These are phyloP conservation scores for Micromesistius poutassou DNA, from an alignment of 2,797 vertebrate species.

Conservation along the genomic window DNA sequence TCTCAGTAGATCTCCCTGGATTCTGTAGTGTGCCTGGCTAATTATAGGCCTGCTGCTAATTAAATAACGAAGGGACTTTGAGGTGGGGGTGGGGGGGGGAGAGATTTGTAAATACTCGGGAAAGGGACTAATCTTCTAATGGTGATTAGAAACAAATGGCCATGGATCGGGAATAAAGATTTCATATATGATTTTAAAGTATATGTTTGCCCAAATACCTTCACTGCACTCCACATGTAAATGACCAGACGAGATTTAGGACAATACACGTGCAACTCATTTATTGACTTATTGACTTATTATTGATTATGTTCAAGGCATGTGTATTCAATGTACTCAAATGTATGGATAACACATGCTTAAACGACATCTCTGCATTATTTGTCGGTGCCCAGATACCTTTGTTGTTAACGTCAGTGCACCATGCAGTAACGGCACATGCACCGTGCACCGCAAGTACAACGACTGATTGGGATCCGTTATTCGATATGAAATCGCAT, in stretches of 20 bases:
- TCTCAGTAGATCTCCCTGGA: not conserved
- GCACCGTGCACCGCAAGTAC: not conserved
- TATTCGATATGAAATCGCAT: not conserved
- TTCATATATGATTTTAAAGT: too few relatives aligned
- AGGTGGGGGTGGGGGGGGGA: too few relatives aligned
- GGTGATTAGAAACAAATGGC: not conserved
- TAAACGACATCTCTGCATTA: not conserved
- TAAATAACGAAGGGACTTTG: not conserved
- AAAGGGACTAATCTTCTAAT: not conserved
- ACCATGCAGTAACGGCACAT: too few relatives aligned
- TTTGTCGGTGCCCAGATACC: not conserved
- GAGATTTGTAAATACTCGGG: not conserved
- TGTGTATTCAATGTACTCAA: not conserved
- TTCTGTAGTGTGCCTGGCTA: not conserved
- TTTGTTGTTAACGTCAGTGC: too few relatives aligned
- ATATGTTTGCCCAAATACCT: too few relatives aligned
- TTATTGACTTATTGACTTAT: too few relatives aligned
- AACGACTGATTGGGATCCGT: not conserved
- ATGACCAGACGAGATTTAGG: too few relatives aligned
- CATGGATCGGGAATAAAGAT: not conserved
- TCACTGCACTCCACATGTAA: too few relatives aligned
- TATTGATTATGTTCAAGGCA: not conserved
- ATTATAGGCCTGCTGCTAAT: not conserved
- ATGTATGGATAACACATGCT: not conserved
- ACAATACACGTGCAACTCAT: not conserved